Conservation (phyloP, 2,797 vertebrate species). For the Tapera naevia region DNA sequence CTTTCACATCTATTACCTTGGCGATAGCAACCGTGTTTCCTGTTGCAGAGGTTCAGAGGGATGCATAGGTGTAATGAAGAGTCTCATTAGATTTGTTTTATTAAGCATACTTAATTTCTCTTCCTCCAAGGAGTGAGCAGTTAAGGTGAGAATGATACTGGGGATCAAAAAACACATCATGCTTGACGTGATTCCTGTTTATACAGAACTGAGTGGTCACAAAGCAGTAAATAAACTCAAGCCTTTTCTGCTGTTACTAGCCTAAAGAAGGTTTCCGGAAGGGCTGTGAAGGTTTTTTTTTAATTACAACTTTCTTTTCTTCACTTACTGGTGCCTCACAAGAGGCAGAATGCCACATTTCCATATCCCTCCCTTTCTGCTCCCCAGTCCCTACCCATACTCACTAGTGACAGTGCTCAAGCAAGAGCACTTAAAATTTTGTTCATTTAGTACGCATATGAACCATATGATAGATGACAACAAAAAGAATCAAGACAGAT, state of each 20-base stretch:
- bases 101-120: background rate
- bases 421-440: background rate
- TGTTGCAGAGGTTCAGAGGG: background rate
- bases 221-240: background rate
- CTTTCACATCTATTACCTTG: background rate
- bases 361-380: background rate
- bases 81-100: background rate
- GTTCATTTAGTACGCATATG: background rate
- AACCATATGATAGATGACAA: background rate
- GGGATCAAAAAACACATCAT: background rate
- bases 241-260: background rate
- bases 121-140: background rate
- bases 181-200: background rate
- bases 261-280: background rate
- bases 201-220: background rate
- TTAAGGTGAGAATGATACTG: background rate
- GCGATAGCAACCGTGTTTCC: background rate
- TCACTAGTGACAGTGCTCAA: background rate
- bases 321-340: background rate
- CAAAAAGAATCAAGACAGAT: background rate
- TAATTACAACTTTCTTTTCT: background rate
- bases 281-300: background rate
- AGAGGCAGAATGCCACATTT: background rate
- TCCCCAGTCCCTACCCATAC: background rate
- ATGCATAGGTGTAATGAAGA: rapidly evolving